Conservation (phyloP, 2,113 vertebrate genomes). For the Oryzias woworae region DNA sequence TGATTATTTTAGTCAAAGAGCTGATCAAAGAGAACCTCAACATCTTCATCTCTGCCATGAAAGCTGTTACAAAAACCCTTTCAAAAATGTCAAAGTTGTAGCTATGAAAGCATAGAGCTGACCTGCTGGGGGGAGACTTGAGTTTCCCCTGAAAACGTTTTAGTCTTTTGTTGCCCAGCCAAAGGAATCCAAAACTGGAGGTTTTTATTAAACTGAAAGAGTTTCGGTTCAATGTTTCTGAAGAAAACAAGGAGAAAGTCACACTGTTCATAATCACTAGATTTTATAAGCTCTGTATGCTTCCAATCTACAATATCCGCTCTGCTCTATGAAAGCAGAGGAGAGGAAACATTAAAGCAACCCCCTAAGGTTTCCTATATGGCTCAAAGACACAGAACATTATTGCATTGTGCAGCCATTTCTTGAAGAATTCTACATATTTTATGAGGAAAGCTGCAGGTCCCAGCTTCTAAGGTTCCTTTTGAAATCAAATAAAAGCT, state of each 20-base stretch:
- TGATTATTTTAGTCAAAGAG: too few species aligned
- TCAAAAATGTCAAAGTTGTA: too few species aligned
- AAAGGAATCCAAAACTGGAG: slow-evolving; percentile 2
- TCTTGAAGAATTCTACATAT: slow-evolving; percentile 21
- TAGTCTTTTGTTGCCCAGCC: slow-evolving; percentile 22
- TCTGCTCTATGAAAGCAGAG: slow-evolving; percentile 39
- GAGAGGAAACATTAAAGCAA: slow-evolving; percentile 63
- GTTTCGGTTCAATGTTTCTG: slow-evolving; percentile 35
- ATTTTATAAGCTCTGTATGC: slow-evolving; percentile 66
- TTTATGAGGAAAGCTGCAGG: slow-evolving; percentile 7
- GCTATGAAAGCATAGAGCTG: too few species aligned
- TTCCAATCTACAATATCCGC: slow-evolving; percentile 74
- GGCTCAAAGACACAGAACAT: slow-evolving; percentile 35
- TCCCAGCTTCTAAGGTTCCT: neutral
- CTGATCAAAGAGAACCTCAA: too few species aligned
- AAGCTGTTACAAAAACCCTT: too few species aligned
- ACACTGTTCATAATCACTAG: slow-evolving; percentile 60
- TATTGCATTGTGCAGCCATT: slow-evolving; percentile 32
- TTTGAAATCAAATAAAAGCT: slow-evolving; percentile 29
- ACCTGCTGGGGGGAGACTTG: too few species aligned
- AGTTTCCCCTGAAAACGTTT: too few species aligned
- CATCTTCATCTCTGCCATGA: too few species aligned
- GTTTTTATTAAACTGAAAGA: slow-evolving; percentile 20
- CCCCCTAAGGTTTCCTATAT: slow-evolving; percentile 51
- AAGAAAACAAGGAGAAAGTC: slow-evolving; percentile 38